Evolutionary conservation across 1,140 invertebrate genomes (phyloP), one percentile per base, ranked within the genome.

Genomic region (Bombus soroeensis): DNA sequence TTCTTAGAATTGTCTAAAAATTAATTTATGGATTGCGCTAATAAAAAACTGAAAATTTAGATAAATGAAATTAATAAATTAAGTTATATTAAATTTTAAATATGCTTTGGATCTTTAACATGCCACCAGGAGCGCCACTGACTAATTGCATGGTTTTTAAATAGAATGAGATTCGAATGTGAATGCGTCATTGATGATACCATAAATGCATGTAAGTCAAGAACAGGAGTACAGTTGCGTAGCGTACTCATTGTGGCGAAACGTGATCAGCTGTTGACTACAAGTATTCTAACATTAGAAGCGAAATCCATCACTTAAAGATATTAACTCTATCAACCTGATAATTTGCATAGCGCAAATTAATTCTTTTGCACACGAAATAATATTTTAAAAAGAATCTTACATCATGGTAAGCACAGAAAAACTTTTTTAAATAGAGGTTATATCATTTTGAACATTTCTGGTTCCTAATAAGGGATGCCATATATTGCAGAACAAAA

Each of bases 141-240:
- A 28, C 66, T 72, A 72, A 79, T 53, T 32, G 37, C 22, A 62
- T 32, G n/a, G 77, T 81, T 85, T 85, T 85, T 81, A 85, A 85
- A 85, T 85, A 85, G 84, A 85, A 85, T 75, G 59, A 15, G 59
- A 70, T 73, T 66, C 22, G 37, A 74, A 32, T 13, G 10, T 85
- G 84, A 85, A 81, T 85, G 37, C 84, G 78, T 85, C 71, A 85
- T 81, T 81, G 71, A 85, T 81, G 79, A 81, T 81, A 81, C 79
- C 47, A 75, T 81, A 81, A 85, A 81, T 85, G 71, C 84, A 59
- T 25, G 71, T 57, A 64, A 73, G 37, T 9, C 18, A 62, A 22
- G 43, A 39, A 32, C 34, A 32, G 18, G 34, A 41, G 13, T 68
- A 68, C 71, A 34, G 12, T 34, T 73, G 32, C n/a, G 39, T 80